A percentile compares a stretch with the other conserved stretches of the same genome.
phyloP scores from a whole-genome alignment of 2,113 vertebrate species.

The Peromyscus polionotus region DNA sequence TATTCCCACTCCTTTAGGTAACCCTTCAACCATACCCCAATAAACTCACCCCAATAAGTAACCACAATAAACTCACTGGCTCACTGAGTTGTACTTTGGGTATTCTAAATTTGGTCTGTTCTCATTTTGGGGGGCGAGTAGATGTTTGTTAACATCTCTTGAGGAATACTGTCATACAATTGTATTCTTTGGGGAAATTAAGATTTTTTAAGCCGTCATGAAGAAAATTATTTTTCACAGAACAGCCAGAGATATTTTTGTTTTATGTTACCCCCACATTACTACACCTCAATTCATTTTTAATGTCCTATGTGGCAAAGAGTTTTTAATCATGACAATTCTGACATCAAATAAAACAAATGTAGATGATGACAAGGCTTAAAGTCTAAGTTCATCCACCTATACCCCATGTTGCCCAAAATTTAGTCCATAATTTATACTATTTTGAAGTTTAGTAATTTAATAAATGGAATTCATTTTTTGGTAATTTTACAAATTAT shows the following conservation, averaged over 20 bases:
- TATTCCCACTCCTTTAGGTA: background rate
- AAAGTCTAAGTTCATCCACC: background rate
- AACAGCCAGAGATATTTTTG: conserved; percentile 13
- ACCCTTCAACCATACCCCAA: background rate
- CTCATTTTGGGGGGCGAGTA: background rate
- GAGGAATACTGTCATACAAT: too few relatives aligned
- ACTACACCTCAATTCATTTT: conserved; percentile 7
- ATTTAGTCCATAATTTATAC: background rate
- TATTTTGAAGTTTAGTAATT: conserved; percentile 41
- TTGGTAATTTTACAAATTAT: conserved; percentile 28
- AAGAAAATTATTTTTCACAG: conserved; percentile 5
- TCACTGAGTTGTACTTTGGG: background rate
- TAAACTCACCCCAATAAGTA: background rate
- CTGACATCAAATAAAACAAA: conserved; percentile 5
- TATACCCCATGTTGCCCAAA: background rate
- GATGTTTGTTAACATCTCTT: background rate
- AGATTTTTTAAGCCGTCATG: background rate
- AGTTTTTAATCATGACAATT: conserved; percentile 14
- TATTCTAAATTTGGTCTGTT: background rate
- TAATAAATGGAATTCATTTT: conserved; percentile 55
- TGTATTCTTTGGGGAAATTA: background rate
- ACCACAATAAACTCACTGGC: background rate
- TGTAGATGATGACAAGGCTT: background rate
- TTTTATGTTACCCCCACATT: background rate
- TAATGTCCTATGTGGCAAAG: background rate